Base-by-base conservation (phyloP, 2,113 vertebrate species). In the Rhipidura dahli region DNA sequence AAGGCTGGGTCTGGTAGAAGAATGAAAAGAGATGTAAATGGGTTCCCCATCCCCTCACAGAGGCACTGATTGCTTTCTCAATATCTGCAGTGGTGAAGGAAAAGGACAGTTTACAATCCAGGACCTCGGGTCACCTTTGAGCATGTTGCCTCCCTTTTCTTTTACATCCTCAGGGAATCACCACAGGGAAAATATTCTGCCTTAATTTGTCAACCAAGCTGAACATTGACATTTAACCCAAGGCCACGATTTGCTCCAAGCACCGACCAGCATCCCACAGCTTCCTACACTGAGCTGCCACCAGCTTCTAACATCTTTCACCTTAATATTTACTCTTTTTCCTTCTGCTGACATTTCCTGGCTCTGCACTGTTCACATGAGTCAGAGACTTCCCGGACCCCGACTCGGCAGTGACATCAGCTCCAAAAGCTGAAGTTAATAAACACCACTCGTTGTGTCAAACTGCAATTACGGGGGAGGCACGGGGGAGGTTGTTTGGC, bases 11-110 rank as follows among this genome's bases (percentile, higher is more conserved):
- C 61, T 54, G 39, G 27, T 14, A 50, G 42, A 24, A 68, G 49
- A 76, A 65, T 30, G 35, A 71, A 19, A 6, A 5, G 64, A 63
- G 44, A 3, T 35, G 15, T 33, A 89, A 91, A 44, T 4, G 5
- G 13, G 3, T 30, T 17, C 27, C 21, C 22, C 26, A 21, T 12
- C 9, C 16, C 15, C 49, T 16, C 2, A 1, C 0, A 0, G 18
- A 83, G 54, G 39, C 79, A 57, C 13, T 27, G 54, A 24, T 24
- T 49, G 28, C 33, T 77, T 65, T 78, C 56, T 42, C 76, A 80
- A 2, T 45, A 57, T 50, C 66, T 51, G 75, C 59, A 83, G 23
- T 27, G 14, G 11, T 28, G 66, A 57, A 73, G 61, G 27, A 68
- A 79, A 39, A 80, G 23, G 39, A 33, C 35, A 73, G 68, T 88